Conservation (phyloP, 2,797 vertebrate species). For the Tenualosa ilisha region DNA sequence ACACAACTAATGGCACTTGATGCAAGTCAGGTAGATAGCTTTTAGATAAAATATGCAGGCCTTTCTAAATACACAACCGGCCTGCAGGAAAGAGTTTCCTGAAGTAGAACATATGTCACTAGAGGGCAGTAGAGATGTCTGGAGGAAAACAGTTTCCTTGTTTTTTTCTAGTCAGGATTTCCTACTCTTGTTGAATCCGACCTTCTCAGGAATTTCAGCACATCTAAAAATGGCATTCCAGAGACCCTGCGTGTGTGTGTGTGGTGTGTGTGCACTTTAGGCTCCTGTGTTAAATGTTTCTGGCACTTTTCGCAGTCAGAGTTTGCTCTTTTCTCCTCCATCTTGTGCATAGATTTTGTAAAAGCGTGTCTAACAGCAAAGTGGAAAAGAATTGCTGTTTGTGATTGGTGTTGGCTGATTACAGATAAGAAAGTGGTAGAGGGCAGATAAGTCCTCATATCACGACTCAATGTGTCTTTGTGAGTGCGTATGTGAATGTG, state of each 20-base stretch:
- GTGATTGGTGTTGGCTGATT: neutral
- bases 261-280: neutral
- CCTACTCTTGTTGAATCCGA: slow-evolving; percentile 24
- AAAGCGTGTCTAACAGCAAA: neutral
- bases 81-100: neutral
- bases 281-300: neutral
- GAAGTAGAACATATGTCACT: neutral
- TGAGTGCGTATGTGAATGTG: neutral
- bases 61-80: neutral
- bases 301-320: neutral
- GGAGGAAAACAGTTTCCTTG: neutral
- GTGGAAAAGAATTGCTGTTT: neutral
- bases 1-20: neutral
- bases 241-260: neutral
- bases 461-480: neutral
- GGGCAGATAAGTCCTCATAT: neutral
- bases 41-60: neutral
- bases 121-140: neutral
- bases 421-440: neutral
- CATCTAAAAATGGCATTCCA: slow-evolving; percentile 16
- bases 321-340: too few species aligned
- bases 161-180: slow-evolving; percentile 25
- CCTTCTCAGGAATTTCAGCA: slow-evolving; percentile 8
- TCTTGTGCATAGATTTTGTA: neutral
- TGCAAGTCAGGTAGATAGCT: neutral